Percentiles rank a stretch among this genome's conserved stretches.
phyloP scores from a whole-genome alignment of 2,113 vertebrate genomes.

The Zosterops japonicus region DNA sequence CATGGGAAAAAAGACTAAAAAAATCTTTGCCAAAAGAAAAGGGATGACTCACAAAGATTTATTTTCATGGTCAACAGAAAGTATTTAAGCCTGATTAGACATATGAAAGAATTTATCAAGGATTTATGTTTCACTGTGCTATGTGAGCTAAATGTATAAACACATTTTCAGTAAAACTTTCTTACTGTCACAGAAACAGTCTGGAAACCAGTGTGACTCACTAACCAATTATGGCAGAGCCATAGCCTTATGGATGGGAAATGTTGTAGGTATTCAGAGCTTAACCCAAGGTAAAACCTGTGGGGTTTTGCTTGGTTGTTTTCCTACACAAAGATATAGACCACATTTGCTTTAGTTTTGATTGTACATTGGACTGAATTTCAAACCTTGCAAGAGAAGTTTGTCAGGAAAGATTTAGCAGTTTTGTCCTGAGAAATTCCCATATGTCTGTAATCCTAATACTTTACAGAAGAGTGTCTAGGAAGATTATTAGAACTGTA shows the following conservation, averaged over 20 bases:
- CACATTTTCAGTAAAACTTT: not conserved
- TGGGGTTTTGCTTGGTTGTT: not conserved
- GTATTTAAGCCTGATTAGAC: not conserved
- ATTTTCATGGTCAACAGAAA: not conserved
- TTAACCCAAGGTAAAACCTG: not conserved
- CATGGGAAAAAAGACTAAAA: not conserved
- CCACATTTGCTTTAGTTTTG: not conserved
- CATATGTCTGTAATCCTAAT: not conserved
- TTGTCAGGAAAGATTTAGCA: not conserved
- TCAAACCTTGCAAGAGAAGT: not conserved
- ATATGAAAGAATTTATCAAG: not conserved
- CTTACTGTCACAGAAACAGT: not conserved
- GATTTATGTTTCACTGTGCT: not conserved
- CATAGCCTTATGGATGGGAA: not conserved
- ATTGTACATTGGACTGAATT: not conserved
- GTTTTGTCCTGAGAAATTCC: not conserved
- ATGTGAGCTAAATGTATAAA: not conserved
- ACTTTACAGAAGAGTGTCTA: not conserved
- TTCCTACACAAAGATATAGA: not conserved
- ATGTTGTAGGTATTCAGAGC: not conserved
- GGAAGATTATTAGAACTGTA: not conserved
- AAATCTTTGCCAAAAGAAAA: not conserved
- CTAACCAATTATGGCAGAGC: not conserved
- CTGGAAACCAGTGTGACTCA: not conserved
- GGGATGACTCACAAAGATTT: not conserved